Conservation (phyloP, 2,113 vertebrate species). For the Myanophis thanlyinensis region DNA sequence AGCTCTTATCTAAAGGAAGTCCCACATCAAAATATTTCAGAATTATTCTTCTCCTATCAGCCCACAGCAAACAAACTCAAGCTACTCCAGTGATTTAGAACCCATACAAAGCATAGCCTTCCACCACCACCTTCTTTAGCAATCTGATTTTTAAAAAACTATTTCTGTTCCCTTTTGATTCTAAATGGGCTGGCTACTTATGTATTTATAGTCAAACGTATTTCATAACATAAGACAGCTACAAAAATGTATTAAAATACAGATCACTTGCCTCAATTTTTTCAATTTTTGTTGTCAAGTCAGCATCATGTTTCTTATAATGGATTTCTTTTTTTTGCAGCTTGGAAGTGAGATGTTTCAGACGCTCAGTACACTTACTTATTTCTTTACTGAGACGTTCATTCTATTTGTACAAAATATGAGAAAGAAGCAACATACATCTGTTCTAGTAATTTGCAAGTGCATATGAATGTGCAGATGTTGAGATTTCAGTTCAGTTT, state of each 20-base stretch:
- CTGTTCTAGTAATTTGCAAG: neutral
- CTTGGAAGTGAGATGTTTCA: constrained; percentile 22
- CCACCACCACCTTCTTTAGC: neutral
- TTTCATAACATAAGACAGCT: neutral
- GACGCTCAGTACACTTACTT: constrained; percentile 9
- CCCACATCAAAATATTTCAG: neutral
- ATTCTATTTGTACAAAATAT: constrained; percentile 10
- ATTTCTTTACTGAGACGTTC: constrained; percentile 29
- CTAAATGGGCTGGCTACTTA: neutral
- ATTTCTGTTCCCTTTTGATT: neutral
- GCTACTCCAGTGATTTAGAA: neutral
- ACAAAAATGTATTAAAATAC: neutral
- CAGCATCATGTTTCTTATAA: constrained; percentile 2
- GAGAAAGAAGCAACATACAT: neutral
- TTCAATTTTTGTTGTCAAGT: constrained; percentile 27
- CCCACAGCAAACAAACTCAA: neutral
- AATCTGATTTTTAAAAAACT: neutral
- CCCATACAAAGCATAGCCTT: neutral
- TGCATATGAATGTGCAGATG: neutral
- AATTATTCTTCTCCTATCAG: neutral
- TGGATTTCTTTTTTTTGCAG: neutral
- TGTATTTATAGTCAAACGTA: neutral
- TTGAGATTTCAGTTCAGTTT: neutral
- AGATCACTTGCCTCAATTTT: constrained; percentile 49
- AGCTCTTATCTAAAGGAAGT: neutral